Evolutionary conservation across 2,888 invertebrate genomes (phyloP).

Genomic region (Spisula subtruncata): DNA sequence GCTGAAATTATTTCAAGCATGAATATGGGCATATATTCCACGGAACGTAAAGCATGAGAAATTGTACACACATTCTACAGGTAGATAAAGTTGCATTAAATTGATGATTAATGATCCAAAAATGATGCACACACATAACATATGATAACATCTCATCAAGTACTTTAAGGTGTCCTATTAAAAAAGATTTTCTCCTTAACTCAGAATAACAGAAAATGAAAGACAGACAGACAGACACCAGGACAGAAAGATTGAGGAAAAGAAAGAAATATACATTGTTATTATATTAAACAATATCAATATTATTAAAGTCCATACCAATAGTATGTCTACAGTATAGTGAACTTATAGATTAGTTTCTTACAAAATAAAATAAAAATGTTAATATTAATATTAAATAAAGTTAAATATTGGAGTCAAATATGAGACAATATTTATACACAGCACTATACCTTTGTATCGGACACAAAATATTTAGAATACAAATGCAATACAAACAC

Average conservation of each 20-base stretch:
- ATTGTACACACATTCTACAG: background rate
- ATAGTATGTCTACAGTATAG: background rate
- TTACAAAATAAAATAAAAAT: conserved; percentile 16
- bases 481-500: conserved; percentile 15
- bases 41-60: background rate
- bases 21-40: conserved; percentile 7
- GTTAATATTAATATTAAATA: conserved; percentile 1
- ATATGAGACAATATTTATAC: conserved; percentile 19
- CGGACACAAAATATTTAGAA: conserved; percentile 18
- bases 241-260: background rate
- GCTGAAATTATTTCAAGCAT: background rate
- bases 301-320: conserved; percentile 4
- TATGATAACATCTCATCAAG: background rate
- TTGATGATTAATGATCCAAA: no score
- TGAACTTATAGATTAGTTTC: background rate
- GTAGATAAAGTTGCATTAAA: background rate
- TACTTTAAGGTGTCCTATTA: background rate
- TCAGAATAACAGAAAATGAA: background rate
- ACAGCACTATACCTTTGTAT: background rate
- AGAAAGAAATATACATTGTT: background rate
- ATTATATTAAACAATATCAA: conserved; percentile 22
- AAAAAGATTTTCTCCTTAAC: background rate
- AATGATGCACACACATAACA: background rate
- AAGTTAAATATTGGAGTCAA: background rate
- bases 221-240: background rate